These are phyloP conservation scores for Theocolax elegans DNA, from an alignment of 1,140 invertebrate genomes.

Conservation along the genomic window DNA sequence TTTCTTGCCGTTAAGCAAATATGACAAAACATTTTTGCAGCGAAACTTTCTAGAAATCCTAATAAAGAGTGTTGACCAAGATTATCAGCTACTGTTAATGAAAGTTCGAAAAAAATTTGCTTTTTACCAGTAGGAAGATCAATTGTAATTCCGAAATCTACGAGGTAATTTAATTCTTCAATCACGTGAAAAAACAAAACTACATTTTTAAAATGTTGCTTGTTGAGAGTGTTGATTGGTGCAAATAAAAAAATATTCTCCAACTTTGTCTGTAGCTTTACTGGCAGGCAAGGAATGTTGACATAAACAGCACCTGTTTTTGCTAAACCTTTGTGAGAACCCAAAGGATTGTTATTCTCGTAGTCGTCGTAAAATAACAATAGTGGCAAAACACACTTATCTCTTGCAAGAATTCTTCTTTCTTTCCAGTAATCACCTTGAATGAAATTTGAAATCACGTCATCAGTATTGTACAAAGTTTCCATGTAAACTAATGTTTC, in stretches of 20 bases:
- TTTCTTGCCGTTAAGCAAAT: too few relatives aligned
- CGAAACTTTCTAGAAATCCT: constrained; percentile 13
- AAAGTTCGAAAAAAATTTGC: neutral
- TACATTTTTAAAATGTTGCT: constrained; percentile 3
- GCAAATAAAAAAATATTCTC: too few relatives aligned
- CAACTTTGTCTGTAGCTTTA: neutral
- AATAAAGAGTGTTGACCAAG: neutral
- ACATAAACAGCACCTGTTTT: neutral
- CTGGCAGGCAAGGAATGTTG: neutral
- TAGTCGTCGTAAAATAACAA: too few relatives aligned
- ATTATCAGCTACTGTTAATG: neutral
- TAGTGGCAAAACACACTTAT: too few relatives aligned
- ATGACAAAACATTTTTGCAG: neutral
- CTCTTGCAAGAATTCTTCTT: too few relatives aligned
- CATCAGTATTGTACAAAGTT: too few relatives aligned
- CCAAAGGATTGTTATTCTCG: neutral
- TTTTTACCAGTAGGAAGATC: neutral
- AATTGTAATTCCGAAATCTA: neutral
- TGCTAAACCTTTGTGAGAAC: constrained; percentile 3
- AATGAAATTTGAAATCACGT: too few relatives aligned
- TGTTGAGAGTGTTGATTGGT: neutral
- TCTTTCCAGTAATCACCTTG: too few relatives aligned
- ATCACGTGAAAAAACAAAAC: neutral
- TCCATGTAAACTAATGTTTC: constrained; percentile 22
- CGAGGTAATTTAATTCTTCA: neutral